Conservation (phyloP, 2,113 vertebrate genomes). For the Pterophyllum scalare region DNA sequence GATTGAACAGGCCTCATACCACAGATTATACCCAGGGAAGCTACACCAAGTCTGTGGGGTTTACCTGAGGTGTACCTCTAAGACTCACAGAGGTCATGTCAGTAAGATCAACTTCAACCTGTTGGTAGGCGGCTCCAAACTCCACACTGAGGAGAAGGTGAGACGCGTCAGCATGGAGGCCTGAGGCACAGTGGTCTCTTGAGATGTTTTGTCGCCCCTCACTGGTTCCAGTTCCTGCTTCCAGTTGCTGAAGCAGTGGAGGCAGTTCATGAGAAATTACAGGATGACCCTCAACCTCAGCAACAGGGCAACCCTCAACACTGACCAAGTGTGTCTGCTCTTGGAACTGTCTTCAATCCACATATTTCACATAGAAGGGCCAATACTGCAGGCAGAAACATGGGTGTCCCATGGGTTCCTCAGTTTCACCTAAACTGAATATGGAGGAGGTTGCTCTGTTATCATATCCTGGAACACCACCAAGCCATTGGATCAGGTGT, state of each 20-base stretch:
- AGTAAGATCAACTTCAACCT: background rate
- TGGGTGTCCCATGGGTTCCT: too few species aligned
- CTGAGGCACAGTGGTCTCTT: background rate
- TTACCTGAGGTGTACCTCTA: background rate
- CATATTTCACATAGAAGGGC: background rate
- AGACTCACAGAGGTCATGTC: background rate
- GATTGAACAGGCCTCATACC: too few species aligned
- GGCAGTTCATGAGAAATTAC: background rate
- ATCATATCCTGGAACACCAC: background rate
- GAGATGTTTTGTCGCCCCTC: too few species aligned
- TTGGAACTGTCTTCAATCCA: background rate
- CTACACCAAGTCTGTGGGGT: background rate
- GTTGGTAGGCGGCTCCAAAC: background rate
- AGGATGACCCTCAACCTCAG: background rate
- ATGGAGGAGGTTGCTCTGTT: background rate
- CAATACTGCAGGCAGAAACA: rapidly evolving
- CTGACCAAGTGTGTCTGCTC: background rate
- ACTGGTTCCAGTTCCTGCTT: too few species aligned
- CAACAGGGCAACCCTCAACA: background rate
- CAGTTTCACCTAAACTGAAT: background rate
- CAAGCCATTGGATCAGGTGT: background rate
- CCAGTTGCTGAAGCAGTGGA: background rate
- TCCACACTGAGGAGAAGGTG: background rate
- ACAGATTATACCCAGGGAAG: background rate
- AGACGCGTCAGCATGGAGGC: background rate